Evolutionary conservation across 2,797 vertebrate species (phyloP), one percentile per base, ranked within the genome.

Genomic region (Nyctibius grandis): DNA sequence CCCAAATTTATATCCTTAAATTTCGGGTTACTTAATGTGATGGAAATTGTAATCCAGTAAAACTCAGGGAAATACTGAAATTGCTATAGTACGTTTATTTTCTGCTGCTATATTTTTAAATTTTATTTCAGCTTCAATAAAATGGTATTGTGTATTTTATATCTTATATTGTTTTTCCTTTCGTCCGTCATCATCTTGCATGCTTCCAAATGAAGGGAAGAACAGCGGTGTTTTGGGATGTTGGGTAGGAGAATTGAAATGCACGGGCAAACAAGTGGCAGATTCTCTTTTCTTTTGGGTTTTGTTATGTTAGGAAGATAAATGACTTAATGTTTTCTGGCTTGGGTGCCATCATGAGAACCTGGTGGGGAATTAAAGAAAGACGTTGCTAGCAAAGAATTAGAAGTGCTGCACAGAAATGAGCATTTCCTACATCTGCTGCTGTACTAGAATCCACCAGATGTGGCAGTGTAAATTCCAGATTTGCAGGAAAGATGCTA

Each of bases 101-200:
- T 86, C 45, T 91, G 40, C 31, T 91, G 54, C n/a, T 93, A 6
- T 79, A 18, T 79, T 91, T 84, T 34, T 2, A 36, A 72, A 28
- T 90, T 79, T 54, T 84, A 61, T 69, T 91, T 94, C 36, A 23
- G 4, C 6, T 51, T 89, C 70, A 96, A 96, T 96, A 96, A 96
- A 97, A 78, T 25, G 10, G 0, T 56, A 6, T 38, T 68, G 4
- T 69, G 7, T 72, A 9, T 61, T 85, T 91, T 50, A 8, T 61
- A 36, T 69, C 28, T 91, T 75, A 16, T 31, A 17, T 44, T 92
- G 82, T 65, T 88, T 84, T 95, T 90, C 17, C 53, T 93, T 94
- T 89, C 0, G 0, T 91, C 31, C 15, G 1, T 76, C 0, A 0
- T 59, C 40, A 56, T 67, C 31, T 76, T 86, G 14, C 42, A 20